Percentiles rank a stretch among this genome's conserved stretches.
Conservation (phyloP, 1,140 invertebrate species). For the Macrosteles quadrilineatus region DNA sequence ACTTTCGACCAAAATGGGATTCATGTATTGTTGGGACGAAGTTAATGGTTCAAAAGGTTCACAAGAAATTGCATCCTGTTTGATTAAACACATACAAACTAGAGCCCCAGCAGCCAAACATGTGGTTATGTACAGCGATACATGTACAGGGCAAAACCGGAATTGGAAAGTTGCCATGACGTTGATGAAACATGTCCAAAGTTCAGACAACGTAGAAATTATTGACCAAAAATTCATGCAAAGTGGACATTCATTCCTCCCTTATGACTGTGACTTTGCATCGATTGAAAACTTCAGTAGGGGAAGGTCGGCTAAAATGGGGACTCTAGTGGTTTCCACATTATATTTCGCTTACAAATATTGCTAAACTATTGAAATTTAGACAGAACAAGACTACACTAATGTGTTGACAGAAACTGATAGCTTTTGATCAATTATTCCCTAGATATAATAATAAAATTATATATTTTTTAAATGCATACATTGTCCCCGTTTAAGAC, state of each 20-base stretch:
- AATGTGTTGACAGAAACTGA: no score
- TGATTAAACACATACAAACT: slow-evolving; percentile 22
- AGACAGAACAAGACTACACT: no score
- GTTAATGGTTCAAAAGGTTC: slow-evolving; percentile 11
- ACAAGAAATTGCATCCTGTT: slow-evolving; percentile 21
- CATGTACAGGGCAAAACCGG: slow-evolving; percentile 44
- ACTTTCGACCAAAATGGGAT: slow-evolving; percentile 8
- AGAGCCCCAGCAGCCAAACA: slow-evolving; percentile 17
- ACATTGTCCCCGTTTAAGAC: no score
- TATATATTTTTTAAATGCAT: no score
- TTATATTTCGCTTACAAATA: no score
- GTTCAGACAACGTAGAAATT: slow-evolving; percentile 35
- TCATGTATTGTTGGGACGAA: slow-evolving; percentile 30
- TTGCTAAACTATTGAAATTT: no score
- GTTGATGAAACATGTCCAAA: slow-evolving; percentile 43
- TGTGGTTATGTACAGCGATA: slow-evolving; percentile 40
- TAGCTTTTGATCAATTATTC: no score
- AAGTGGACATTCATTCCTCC: slow-evolving; percentile 42
- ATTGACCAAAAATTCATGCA: slow-evolving; percentile 45
- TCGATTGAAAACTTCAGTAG: slow-evolving; percentile 34
- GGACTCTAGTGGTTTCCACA: no score
- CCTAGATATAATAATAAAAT: no score
- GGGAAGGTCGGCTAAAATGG: no score
- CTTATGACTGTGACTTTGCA: slow-evolving; percentile 41
- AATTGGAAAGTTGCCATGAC: slow-evolving; percentile 44